These are phyloP conservation scores for Dromaius novaehollandiae DNA, from an alignment of 2,113 vertebrate genomes.

Conservation along the genomic window DNA sequence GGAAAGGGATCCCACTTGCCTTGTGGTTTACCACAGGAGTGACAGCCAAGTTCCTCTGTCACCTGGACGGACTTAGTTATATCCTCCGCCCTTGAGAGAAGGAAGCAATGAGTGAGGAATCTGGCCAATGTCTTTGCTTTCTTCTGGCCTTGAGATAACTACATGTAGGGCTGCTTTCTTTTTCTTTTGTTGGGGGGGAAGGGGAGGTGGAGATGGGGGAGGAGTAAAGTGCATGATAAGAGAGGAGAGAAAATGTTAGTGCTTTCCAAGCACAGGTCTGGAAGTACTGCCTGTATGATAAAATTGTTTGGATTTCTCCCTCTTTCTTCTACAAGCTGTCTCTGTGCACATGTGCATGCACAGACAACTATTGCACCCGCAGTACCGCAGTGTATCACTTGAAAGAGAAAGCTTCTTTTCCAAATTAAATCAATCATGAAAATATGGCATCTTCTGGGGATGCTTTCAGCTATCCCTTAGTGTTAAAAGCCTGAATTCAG, in stretches of 20 bases:
- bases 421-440: not conserved
- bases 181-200: too few species aligned
- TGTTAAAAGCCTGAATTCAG: not conserved
- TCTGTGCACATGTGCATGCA: not conserved
- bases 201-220: not conserved
- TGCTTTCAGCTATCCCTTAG: not conserved
- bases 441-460: not conserved
- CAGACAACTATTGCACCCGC: not conserved
- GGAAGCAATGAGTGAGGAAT: not conserved
- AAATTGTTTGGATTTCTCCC: not conserved
- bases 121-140: not conserved
- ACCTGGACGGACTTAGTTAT: not conserved
- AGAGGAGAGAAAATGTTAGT: constrained; percentile 6
- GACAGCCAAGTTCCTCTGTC: not conserved
- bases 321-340: not conserved
- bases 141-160: not conserved
- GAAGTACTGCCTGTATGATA: not conserved
- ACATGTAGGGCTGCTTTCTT: not conserved
- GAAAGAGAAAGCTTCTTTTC: not conserved
- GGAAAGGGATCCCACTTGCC: not conserved
- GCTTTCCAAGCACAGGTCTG: not conserved
- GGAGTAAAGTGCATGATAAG: not conserved
- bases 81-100: not conserved
- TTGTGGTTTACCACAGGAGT: not conserved
- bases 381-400: not conserved